A percentile compares a stretch with the other conserved stretches of the same genome.
These are phyloP conservation scores for Zaprionus tsacasi DNA, from an alignment of 1,140 invertebrate genomes.

Conservation along the genomic window DNA sequence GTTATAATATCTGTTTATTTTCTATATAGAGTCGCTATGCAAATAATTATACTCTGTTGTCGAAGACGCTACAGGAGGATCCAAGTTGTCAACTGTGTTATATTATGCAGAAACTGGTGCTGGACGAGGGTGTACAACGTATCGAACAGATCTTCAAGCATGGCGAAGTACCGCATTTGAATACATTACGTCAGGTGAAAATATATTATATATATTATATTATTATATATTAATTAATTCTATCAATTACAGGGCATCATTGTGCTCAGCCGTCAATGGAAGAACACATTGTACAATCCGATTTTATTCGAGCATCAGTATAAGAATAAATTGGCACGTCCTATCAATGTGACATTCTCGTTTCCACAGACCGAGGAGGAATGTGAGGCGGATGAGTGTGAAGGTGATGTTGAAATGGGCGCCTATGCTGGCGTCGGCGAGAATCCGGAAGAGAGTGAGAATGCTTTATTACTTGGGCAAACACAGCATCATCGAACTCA, in stretches of 20 bases:
- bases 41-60: conserved; percentile 93
- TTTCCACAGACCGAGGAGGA: conserved; percentile 92
- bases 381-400: conserved; percentile 80
- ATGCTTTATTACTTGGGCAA: conserved; percentile 84
- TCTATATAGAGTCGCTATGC: conserved; percentile 93
- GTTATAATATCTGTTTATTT: neutral
- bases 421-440: conserved; percentile 80
- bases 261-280: conserved; percentile 97
- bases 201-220: conserved; percentile 60
- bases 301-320: conserved; percentile 95
- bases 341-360: conserved; percentile 94
- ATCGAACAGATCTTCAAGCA: conserved; percentile 94
- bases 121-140: conserved; percentile 89
- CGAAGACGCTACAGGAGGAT: conserved; percentile 97
- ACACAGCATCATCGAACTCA: conserved; percentile 84
- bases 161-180: conserved; percentile 92
- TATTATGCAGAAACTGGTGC: conserved; percentile 93
- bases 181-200: conserved; percentile 92
- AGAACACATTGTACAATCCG: conserved; percentile 97
- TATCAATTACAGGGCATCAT: conserved; percentile 90
- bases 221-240: neutral
- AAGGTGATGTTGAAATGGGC: conserved; percentile 82
- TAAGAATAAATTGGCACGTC: conserved; percentile 92
- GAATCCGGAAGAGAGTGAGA: conserved; percentile 84
- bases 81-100: conserved; percentile 97